Percentiles rank a stretch among this genome's conserved stretches.
Evolutionary conservation across 2,888 invertebrate species (phyloP).

Genomic region (Xestia rhomboidea): DNA sequence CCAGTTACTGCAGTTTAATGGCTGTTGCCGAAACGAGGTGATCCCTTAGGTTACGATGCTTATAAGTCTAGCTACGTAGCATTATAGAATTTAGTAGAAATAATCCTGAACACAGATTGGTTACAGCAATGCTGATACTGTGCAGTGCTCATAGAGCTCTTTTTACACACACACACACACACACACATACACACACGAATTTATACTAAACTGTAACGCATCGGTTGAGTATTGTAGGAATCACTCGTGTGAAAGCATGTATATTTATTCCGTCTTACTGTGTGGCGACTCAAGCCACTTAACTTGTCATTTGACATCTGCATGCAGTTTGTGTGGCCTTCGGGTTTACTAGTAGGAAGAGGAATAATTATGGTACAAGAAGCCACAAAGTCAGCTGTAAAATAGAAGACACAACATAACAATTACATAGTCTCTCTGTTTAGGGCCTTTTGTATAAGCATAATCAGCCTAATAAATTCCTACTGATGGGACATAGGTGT

Average conservation of each 20-base stretch:
- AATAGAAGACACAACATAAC: not conserved
- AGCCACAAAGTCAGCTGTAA: not conserved
- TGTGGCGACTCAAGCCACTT: conserved; percentile 21
- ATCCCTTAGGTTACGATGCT: not conserved
- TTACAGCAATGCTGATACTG: not conserved
- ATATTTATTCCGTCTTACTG: not conserved
- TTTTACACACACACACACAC: not conserved
- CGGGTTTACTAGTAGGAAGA: not conserved
- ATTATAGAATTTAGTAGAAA: not conserved
- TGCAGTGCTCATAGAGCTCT: not conserved
- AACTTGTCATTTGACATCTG: conserved; percentile 40
- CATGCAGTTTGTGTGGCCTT: not conserved
- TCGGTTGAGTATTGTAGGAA: not conserved
- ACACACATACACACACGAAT: too few species aligned
- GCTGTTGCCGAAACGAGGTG: not conserved
- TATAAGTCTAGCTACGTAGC: not conserved
- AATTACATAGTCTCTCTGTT: not conserved
- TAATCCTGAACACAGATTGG: not conserved
- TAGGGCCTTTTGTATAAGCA: not conserved
- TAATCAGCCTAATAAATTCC: not conserved
- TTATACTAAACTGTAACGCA: not conserved
- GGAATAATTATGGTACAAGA: not conserved
- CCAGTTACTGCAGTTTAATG: not conserved
- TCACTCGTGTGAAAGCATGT: not conserved
- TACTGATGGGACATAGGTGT: not conserved